Base-by-base conservation (phyloP, 2,888 invertebrate species). In the Aricia artaxerxes region DNA sequence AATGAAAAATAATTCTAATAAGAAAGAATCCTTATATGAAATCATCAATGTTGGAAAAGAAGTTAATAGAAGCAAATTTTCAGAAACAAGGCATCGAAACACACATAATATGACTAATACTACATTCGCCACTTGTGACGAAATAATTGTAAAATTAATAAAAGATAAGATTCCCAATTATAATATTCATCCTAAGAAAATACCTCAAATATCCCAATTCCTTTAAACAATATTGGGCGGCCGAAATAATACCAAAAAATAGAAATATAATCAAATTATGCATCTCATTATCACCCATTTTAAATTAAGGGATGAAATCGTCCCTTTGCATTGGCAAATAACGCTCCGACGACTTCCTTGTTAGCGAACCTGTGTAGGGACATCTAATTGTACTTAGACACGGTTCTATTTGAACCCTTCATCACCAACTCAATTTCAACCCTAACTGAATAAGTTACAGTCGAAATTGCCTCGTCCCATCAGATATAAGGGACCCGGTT, bases 301-400 rank as follows among this genome's bases (percentile, higher is more conserved):
- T 91, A 91, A 92, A 91, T 90, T 89, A 89, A 91, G 89, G 89
- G 90, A 91, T 88, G 81, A 87, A 91, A 91, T 92, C 91, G 90
- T 90, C 91, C 92, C 90, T 92, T 91, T 89, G 87, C 90, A 90
- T 88, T 90, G 91, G 91, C 92, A 92, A 91, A 92, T 91, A 92
- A 90, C 90, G 89, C 88, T 88, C 90, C 88, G 87, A 86, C 87
- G 87, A 90, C 90, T 90, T 92, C 88, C 92, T 92, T 90, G 91
- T 91, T 91, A 91, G 87, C 87, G 86, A 87, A 88, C 88, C 89
- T 88, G 88, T 89, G 85, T 87, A 86, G 90, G 88, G 88, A 87
- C 88, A 84, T 82, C 81, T 79, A 83, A 82, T 83, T 82, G 81
- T 83, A 86, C 81, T 86, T 81, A 81, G 85, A 84, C 84, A 88